Base-by-base conservation (phyloP, 2,113 vertebrate genomes). In the Leptocoma aspasia region DNA sequence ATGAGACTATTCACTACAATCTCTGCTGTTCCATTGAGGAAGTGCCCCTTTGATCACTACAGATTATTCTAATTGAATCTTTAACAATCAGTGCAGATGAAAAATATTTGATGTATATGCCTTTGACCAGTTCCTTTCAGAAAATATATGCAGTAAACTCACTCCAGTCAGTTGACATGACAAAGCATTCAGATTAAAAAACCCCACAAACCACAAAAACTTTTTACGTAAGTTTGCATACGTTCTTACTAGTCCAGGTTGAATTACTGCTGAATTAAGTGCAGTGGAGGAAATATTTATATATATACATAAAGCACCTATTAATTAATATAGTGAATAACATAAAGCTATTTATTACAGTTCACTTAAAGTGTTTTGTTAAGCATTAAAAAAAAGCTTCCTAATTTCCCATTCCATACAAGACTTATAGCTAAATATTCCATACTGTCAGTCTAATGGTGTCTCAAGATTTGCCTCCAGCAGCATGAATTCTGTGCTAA, bases 281-380 rank as follows among this genome's bases (percentile, higher is more conserved):
- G 16, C 20, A 61, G 10, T 14, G 13, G 10, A 54, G 14, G 91
- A 72, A 20, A 28, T 73, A 11, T 7, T 26, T 18, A 18, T 33
- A 6, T 37, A 15, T 52, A 30, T 0, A n/a, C n/a, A 0, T 53
- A 26, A 66, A 53, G 20, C 11, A 61, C 3, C 0, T 39, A 33
- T 18, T 69, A 41, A 41, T 27, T 18, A 81, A 33, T 66, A 7
- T 24, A 45, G n/a, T 19, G 1, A 66, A 17, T 39, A 52, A 21
- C 9, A 39, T 8, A 14, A 44, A 47, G 31, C 39, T 64, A 5
- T 60, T 66, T 59, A 44, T 52, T 39, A 9, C 15, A 11, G 23
- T 39, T 77, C 33, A 37, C 7, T 31, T 77, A 1, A 30, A 68
- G 22, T 82, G 7, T 57, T 89, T 45, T 63, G 11, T 90, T 80